Percentiles rank a stretch among this genome's conserved stretches.
phyloP scores from a whole-genome alignment of 2,888 invertebrate genomes.

The Notodonta ziczac region DNA sequence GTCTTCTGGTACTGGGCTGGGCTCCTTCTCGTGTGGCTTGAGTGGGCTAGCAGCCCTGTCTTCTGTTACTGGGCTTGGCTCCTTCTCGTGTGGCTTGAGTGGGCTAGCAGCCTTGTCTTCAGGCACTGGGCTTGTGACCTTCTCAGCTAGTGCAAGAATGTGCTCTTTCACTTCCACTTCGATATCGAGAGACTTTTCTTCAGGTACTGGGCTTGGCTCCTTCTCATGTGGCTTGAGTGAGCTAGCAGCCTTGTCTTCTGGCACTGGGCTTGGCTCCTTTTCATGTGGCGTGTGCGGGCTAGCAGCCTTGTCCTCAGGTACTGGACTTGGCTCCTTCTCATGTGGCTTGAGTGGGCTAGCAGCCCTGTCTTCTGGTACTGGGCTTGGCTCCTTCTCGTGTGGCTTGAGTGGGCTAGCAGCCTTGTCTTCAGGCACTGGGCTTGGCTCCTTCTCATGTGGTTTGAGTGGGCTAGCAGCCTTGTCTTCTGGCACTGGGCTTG shows the following conservation, averaged over 20 bases:
- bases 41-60: not conserved
- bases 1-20: not conserved
- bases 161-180: conserved; percentile 15
- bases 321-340: conserved; percentile 5
- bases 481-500: conserved; percentile 1
- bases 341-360: conserved; percentile 9
- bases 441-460: conserved; percentile 4
- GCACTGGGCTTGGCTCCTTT: conserved; percentile 8
- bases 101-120: conserved; percentile 14
- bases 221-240: conserved; percentile 5
- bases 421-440: conserved; percentile 8
- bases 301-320: conserved; percentile 10
- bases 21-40: not conserved
- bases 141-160: conserved; percentile 6
- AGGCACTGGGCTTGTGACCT: conserved; percentile 3
- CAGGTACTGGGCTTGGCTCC: not conserved
- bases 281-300: conserved; percentile 12
- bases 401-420: conserved; percentile 9
- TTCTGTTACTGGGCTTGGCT: conserved; percentile 4
- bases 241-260: conserved; percentile 10
- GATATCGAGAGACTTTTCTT: conserved; percentile 6
- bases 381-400: conserved; percentile 2
- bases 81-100: conserved; percentile 7
- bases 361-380: conserved; percentile 5
- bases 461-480: conserved; percentile 12